Base-by-base conservation (phyloP, 2,113 vertebrate species). In the Thamnophis sirtalis region DNA sequence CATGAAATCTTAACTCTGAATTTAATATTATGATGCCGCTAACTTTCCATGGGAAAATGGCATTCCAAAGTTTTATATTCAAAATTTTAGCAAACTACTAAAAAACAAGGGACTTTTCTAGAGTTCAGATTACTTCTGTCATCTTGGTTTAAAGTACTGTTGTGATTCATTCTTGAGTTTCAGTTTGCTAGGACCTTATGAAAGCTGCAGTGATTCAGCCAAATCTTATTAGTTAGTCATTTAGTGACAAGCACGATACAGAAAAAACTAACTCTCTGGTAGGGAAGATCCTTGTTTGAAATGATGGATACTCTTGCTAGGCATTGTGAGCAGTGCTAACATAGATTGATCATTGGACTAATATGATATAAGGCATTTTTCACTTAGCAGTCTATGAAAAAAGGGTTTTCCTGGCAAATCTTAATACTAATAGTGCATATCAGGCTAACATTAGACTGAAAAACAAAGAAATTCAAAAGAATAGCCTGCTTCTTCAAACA, bases 11-110 rank as follows among this genome's bases (percentile, higher is more conserved):
- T 91, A 91, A 73, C 17, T 91, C 17, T 91, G 19, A 80, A 80
- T 80, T 80, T 19, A 80, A 38, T 19, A n/a, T 10, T n/a, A 86
- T 38, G 63, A 43, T 63, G 49, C 49, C 54, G 17, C 84, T 88
- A 51, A 92, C 2, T 55, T 80, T 87, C 86, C 33, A 90, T 86
- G 58, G 92, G 92, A 95, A 58, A 11, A 0, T 17, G 88, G 54
- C 92, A 21, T 15, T 63, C 54, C 43, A 49, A 90, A 19, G 7
- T 0, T 9, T 33, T 56, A 51, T 51, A 21, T 1, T 63, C 84
- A 28, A 48, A 58, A 49, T 49, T 49, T 0, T 7, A 90, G 26
- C 22, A 88, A 54, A 80, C 54, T 92, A 28, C 24, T 43, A 54
- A 54, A 60, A 68, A 33, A 43, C 21, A 17, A 55, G 73, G 38